Evolutionary conservation across 1,140 invertebrate species (phyloP).

Genomic region (Cardiocondyla obscurior): DNA sequence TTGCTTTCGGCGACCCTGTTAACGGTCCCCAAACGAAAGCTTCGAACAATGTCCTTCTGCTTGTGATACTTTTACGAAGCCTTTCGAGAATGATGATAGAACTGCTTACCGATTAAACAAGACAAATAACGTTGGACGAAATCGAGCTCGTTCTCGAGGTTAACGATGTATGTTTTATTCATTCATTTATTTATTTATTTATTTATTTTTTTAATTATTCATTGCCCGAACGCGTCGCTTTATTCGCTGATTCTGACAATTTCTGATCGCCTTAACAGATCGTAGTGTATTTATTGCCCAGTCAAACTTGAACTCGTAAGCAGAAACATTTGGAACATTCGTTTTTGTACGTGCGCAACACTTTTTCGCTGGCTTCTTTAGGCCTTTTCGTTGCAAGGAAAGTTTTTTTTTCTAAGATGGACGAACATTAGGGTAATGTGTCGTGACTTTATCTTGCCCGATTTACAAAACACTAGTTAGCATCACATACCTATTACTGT

Average conservation of each 20-base stretch:
- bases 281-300: neutral
- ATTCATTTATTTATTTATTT: no score
- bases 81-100: slow-evolving; percentile 6
- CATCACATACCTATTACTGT: slow-evolving; percentile 49
- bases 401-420: neutral
- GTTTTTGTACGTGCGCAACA: no score
- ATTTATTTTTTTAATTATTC: slow-evolving; percentile 60
- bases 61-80: slow-evolving; percentile 34
- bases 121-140: slow-evolving; percentile 52
- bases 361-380: no score
- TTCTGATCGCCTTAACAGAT: neutral
- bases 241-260: slow-evolving; percentile 1
- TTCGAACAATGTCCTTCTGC: slow-evolving; percentile 1
- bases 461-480: slow-evolving; percentile 48
- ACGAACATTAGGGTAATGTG: neutral
- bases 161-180: no score
- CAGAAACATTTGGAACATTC: neutral
- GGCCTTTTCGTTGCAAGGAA: no score
- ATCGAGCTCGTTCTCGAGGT: slow-evolving; percentile 35
- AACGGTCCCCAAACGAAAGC: slow-evolving; percentile 8
- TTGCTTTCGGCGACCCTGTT: slow-evolving; percentile 1
- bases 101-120: slow-evolving; percentile 62
- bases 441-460: slow-evolving; percentile 44
- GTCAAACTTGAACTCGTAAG: neutral
- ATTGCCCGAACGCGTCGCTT: slow-evolving; percentile 33